Evolutionary conservation across 2,797 vertebrate genomes (phyloP), one percentile per base, ranked within the genome.

Genomic region (Otolemur crassicaudatus): DNA sequence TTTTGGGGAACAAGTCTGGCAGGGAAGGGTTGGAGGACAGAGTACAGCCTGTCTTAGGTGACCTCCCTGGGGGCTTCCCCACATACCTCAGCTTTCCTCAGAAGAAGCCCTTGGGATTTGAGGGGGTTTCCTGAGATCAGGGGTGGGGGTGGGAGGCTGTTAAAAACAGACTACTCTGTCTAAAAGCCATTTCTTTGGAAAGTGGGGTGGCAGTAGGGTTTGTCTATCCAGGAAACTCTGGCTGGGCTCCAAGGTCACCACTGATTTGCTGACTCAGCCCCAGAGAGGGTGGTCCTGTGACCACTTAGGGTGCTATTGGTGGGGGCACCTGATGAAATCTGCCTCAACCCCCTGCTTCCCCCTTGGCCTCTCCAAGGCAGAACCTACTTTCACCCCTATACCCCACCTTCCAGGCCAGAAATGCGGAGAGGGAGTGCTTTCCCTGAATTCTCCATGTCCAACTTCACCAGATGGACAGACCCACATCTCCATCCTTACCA

Each of bases 121-220:
- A 96, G 97, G 95, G 93, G 40, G 16, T 96, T 97, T 97, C 97
- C 95, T 96, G 96, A 23, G 11, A 70, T 56, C 2, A 5, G 27
- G 80, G 79, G 60, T 43, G 7, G 43, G 63, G 56, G 5, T 0
- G 4, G 22, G 70, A 91, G 43, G 23, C 22, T 70, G 25, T 20
- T 46, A 83, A 20, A 23, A 37, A 46, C 80, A 46, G 37, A 34
- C 34, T 40, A 9, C 34, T 63, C 67, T 56, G 37, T 95, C 58
- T 46, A 40, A 49, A 90, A 65, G 23, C 27, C 40, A 61, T 58
- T 91, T 96, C 70, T 83, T 69, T 75, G 80, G 94, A 96, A 80
- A 81, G n/a, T 1, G 10, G 65, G 34, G 40, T 90, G 82, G 70
- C 1, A 1, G 34, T 9, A 20, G n/a, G 27, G 34, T 75, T 16